Base-by-base conservation (phyloP, 35 echinoderm and acorn worm genomes). In the Apostichopus parvimensis region DNA sequence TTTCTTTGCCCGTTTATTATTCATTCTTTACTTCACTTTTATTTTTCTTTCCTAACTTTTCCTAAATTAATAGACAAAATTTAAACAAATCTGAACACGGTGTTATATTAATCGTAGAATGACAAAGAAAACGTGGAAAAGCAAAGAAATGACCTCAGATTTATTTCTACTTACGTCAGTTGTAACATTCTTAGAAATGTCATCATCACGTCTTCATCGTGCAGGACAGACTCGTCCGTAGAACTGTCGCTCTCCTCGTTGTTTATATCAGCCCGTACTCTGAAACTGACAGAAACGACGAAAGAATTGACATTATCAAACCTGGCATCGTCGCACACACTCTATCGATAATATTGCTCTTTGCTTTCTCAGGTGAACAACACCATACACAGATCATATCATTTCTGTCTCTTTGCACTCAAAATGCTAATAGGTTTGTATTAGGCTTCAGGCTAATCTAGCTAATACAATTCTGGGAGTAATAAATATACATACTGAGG, bases 131-230 rank as follows among this genome's bases (percentile, higher is more conserved):
- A 80, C 15, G 53, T 53, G 26, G 58, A 60, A 12, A 60, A 60
- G 58, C 28, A 24, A 53, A 80, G 15, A 24, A 7, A 9, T 53
- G 78, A 14, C 78, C 25, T 53, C 8, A 11, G 1, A 8, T 15
- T 53, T 80, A 8, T 26, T 80, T 34, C 17, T 80, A 91, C 97
- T 98, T 87, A 98, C 97, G 94, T 98, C 26, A 94, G 79, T 82
- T 95, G 93, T n/a, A 98, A 88, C 54, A 98, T 92, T 34, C 77
- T 95, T 53, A 98, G 77, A 83, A 98, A 98, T 76, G 92, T 95
- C 57, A 95, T 81, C 93, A 98, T 94, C 34, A 92, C 90, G 3
- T 96, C 94, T 90, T 94, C 94, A 18, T 94, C 95, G 17, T 96
- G 95, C 18, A 96, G 73, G 56, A 96, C 82, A 22, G 95, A 77